These are phyloP conservation scores for Labrus mixtus DNA, from an alignment of 2,113 vertebrate genomes.

Conservation along the genomic window DNA sequence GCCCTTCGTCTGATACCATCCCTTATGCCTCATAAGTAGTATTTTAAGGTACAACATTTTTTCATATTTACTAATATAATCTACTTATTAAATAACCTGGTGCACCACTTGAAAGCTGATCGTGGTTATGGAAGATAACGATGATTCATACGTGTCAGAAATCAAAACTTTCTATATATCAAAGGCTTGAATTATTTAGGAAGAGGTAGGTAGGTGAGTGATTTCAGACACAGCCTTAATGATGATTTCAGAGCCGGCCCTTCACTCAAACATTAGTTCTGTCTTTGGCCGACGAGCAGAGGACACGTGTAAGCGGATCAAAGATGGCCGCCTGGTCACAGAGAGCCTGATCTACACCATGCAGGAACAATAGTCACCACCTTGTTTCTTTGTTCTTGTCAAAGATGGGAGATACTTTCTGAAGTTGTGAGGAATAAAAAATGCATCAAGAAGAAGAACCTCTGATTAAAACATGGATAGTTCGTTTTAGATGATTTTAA, in stretches of 20 bases:
- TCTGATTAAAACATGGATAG: conserved; percentile 22
- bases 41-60: too few species aligned
- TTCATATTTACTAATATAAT: too few species aligned
- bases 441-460: conserved; percentile 33
- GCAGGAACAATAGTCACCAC: conserved; percentile 7
- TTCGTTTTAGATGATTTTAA: conserved; percentile 16
- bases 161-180: neutral
- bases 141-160: neutral
- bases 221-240: too few species aligned
- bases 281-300: neutral
- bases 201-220: neutral
- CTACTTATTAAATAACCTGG: too few species aligned
- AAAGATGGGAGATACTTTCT: conserved; percentile 14
- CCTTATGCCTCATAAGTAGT: too few species aligned
- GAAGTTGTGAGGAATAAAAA: conserved; percentile 37
- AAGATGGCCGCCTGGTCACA: conserved; percentile 1
- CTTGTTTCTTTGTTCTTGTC: conserved; percentile 15
- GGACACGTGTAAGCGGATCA: conserved; percentile 18
- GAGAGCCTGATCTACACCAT: conserved; percentile 19
- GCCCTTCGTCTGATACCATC: too few species aligned
- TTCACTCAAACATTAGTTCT: neutral
- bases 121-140: too few species aligned
- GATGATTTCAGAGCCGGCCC: too few species aligned
- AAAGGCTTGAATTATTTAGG: neutral
- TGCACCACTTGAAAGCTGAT: neutral